phyloP scores from a whole-genome alignment of 2,797 vertebrate species.

The Hozukius guyotensis region DNA sequence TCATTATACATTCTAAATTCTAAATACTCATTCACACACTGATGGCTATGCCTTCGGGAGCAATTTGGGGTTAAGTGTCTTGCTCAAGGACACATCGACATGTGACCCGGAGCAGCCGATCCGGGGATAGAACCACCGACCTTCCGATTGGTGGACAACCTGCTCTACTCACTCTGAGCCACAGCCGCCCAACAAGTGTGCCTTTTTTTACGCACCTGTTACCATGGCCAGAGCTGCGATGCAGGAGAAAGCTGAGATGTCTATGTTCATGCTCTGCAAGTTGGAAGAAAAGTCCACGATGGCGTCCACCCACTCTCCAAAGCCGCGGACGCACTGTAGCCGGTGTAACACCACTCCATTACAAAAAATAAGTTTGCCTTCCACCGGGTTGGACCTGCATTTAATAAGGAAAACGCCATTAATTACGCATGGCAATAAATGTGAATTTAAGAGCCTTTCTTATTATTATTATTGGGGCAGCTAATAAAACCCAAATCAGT shows the following conservation, averaged over 20 bases:
- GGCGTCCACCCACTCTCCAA: constrained; percentile 99
- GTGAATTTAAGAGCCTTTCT: constrained; percentile 87
- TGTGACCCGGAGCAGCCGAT: too few relatives aligned
- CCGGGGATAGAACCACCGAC: too few relatives aligned
- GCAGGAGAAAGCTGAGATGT: constrained; percentile 98
- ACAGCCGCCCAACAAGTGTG: neutral
- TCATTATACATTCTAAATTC: too few relatives aligned
- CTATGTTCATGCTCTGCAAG: constrained; percentile 98
- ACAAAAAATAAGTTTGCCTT: constrained; percentile 99
- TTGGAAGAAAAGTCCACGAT: constrained; percentile 99
- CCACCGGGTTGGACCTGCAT: constrained; percentile 97
- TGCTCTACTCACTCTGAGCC: too few relatives aligned
- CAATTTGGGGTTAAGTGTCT: too few relatives aligned
- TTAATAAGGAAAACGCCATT: constrained; percentile 85
- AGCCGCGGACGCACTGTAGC: constrained; percentile 97
- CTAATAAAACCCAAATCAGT: constrained; percentile 88
- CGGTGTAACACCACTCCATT: constrained; percentile 97
- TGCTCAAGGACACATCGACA: too few relatives aligned
- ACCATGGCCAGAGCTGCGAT: constrained; percentile 99
- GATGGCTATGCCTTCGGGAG: too few relatives aligned
- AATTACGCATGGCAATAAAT: constrained; percentile 90
- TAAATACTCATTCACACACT: too few relatives aligned
- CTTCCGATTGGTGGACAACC: too few relatives aligned
- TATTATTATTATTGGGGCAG: constrained; percentile 90
- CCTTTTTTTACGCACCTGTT: constrained; percentile 87